Evolutionary conservation across 92 coral and sea anemone species (phyloP).

Genomic region (Desmophyllum pertusum): DNA sequence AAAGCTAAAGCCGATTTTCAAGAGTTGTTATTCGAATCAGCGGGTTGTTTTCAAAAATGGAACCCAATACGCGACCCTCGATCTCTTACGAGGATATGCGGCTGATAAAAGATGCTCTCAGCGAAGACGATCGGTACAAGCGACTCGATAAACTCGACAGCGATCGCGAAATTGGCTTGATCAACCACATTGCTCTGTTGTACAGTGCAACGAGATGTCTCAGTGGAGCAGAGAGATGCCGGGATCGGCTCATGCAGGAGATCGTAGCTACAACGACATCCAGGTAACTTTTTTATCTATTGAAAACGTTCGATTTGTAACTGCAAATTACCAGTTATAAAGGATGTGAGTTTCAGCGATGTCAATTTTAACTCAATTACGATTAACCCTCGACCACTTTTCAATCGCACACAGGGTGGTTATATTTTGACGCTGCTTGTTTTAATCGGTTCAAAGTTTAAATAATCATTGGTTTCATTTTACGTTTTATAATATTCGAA

Average conservation of each 20-base stretch:
- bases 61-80: slow-evolving; percentile 86
- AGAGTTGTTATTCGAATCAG: slow-evolving; percentile 96
- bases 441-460: not conserved
- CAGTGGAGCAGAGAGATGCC: slow-evolving; percentile 94
- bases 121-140: slow-evolving; percentile 88
- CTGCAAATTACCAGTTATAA: not conserved
- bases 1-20: slow-evolving; percentile 94
- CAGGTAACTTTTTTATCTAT: slow-evolving; percentile 71
- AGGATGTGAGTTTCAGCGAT: not conserved
- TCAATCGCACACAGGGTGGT: not conserved
- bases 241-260: slow-evolving; percentile 96
- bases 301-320: not conserved
- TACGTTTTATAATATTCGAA: not conserved
- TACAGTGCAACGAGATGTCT: slow-evolving; percentile 94
- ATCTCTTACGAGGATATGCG: slow-evolving; percentile 78
- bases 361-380: slow-evolving; percentile 19
- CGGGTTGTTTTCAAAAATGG: slow-evolving; percentile 87
- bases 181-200: slow-evolving; percentile 94
- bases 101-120: slow-evolving; percentile 77
- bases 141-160: slow-evolving; percentile 87
- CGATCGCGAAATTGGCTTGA: slow-evolving; percentile 80
- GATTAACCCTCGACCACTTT: not conserved
- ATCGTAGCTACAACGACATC: slow-evolving; percentile 95
- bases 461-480: not conserved
- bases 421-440: not conserved